Evolutionary conservation across 1,140 invertebrate genomes (phyloP).

Genomic region (Plectus sambesii): DNA sequence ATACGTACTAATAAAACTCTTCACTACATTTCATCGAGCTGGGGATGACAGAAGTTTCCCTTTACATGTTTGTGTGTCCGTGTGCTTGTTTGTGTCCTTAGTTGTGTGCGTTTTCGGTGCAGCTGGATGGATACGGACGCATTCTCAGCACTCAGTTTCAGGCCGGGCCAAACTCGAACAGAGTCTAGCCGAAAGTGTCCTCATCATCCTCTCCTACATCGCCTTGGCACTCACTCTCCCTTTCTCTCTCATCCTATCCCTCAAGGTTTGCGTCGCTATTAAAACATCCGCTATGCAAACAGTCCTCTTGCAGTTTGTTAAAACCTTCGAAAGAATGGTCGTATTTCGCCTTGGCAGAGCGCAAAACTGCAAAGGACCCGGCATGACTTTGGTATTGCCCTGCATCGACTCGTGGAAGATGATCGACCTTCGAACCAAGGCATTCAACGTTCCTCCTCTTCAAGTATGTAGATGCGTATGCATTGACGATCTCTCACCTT

Average conservation of each 20-base stretch:
- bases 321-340: slow-evolving; percentile 18
- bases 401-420: slow-evolving; percentile 15
- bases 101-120: too few relatives aligned
- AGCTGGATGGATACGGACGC: slow-evolving; percentile 13
- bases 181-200: slow-evolving; percentile 16
- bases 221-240: slow-evolving; percentile 19
- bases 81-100: too few relatives aligned
- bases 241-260: slow-evolving; percentile 22
- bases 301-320: slow-evolving; percentile 27
- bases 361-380: slow-evolving; percentile 24
- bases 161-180: slow-evolving; percentile 13
- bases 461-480: slow-evolving; percentile 15
- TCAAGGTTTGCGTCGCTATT: slow-evolving; percentile 20
- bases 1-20: too few relatives aligned
- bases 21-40: too few relatives aligned
- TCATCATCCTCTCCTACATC: slow-evolving; percentile 13
- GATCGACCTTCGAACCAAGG: slow-evolving; percentile 8
- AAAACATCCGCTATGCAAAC: slow-evolving; percentile 3
- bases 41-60: slow-evolving; percentile 10
- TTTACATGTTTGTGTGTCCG: slow-evolving; percentile 17
- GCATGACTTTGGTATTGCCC: slow-evolving; percentile 20
- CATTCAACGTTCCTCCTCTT: slow-evolving; percentile 28
- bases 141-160: neutral
- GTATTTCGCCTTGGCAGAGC: slow-evolving; percentile 23
- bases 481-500: neutral